Evolutionary conservation across 2,888 invertebrate species (phyloP).

Genomic region (Sinelater perroti): DNA sequence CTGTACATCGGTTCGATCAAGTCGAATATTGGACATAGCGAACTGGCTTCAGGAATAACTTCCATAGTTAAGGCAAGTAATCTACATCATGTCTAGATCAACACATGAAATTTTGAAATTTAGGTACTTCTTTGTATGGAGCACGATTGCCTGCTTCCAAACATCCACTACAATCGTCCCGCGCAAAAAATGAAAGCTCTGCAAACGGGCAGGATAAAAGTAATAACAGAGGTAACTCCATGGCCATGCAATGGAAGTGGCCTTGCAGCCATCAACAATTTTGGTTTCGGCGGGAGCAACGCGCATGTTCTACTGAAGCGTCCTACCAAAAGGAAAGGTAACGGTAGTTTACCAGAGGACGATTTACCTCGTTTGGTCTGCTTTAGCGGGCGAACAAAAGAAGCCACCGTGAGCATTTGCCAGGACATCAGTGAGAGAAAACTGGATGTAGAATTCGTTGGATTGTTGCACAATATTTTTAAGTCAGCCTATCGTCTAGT

Average conservation of each 20-base stretch:
- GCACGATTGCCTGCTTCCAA: conserved; percentile 82
- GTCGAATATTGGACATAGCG: conserved; percentile 93
- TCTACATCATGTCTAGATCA: too few relatives aligned
- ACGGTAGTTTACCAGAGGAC: conserved; percentile 68
- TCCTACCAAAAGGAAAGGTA: conserved; percentile 68
- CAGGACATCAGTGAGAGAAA: conserved; percentile 69
- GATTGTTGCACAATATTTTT: conserved; percentile 51
- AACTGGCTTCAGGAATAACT: conserved; percentile 80
- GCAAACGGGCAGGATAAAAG: conserved; percentile 67
- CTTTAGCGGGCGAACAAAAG: conserved; percentile 82
- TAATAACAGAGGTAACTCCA: conserved; percentile 73
- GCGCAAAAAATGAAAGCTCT: conserved; percentile 68
- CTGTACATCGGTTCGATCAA: conserved; percentile 90
- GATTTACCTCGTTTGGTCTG: conserved; percentile 77
- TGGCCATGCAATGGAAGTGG: conserved; percentile 6
- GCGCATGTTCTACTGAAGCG: conserved; percentile 75
- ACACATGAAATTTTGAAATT: too few relatives aligned
- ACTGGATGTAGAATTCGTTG: conserved; percentile 67
- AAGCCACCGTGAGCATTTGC: conserved; percentile 73
- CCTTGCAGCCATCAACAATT: conserved; percentile 81
- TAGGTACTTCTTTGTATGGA: conserved; percentile 77
- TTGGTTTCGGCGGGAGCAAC: conserved; percentile 93
- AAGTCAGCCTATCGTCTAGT: too few relatives aligned
- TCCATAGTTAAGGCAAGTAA: conserved; percentile 27
- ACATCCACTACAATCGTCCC: conserved; percentile 73